phyloP scores from a whole-genome alignment of 2,797 vertebrate genomes.

The Eulemur mongoz region DNA sequence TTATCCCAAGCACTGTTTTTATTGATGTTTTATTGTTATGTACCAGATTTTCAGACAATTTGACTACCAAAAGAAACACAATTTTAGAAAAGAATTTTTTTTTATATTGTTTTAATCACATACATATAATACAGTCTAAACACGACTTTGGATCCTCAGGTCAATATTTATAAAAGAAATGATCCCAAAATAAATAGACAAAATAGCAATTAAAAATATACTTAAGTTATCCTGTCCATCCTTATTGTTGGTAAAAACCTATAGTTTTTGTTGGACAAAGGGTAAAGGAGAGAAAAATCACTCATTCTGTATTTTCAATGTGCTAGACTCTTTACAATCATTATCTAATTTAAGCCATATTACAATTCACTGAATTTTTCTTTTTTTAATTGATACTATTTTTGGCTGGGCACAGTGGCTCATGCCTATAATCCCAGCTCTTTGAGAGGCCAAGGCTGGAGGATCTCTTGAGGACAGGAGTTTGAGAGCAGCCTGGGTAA shows the following conservation, averaged over 20 bases:
- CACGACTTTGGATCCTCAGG: neutral
- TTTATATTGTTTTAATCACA: neutral
- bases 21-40: neutral
- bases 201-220: constrained; percentile 5
- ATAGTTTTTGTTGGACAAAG: neutral
- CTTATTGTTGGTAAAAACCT: neutral
- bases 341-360: neutral
- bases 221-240: neutral
- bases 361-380: neutral
- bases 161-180: constrained; percentile 15
- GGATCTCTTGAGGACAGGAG: too few relatives aligned
- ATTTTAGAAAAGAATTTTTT: neutral
- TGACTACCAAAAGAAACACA: neutral
- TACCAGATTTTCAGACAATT: neutral
- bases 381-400: neutral
- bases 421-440: too few relatives aligned
- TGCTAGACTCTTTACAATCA: neutral
- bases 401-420: too few relatives aligned
- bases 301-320: neutral
- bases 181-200: neutral
- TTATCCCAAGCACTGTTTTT: neutral
- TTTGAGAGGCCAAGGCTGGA: too few relatives aligned
- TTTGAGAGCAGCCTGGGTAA: too few relatives aligned
- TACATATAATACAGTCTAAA: neutral
- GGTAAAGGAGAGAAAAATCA: neutral